Base-by-base conservation (phyloP, 1,140 invertebrate genomes). In the Drosophila pandora region DNA sequence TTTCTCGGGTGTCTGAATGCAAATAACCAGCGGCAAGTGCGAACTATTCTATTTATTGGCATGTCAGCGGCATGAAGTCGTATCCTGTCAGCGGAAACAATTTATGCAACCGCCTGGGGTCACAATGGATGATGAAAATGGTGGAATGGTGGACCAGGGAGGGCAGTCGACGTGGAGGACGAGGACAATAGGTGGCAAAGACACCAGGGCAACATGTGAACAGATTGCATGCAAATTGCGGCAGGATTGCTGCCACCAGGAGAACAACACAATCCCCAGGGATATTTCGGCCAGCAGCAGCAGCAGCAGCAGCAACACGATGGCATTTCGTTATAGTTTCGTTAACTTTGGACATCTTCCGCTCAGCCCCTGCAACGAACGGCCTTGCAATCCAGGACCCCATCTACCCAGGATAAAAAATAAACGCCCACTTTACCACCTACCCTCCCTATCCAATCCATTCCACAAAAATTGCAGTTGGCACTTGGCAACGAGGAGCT, bases 391-490 rank as follows among this genome's bases (percentile, higher is more conserved):
- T 6, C 25, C 5, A 28, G 25, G 5, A 28, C 5, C 5, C 25
- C 5, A 28, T 28, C 25, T 10, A 8, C 32, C 9, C 32, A 8
- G 2, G 2, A 10, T n/a, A 34, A 34, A 34, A 9, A 32, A 32
- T 2, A 34, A 34, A 5, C 25, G 2, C 25, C 25, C 25, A 28
- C 25, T 28, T 17, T 17, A 17, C 17, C 17, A 17, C 25, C 25
- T 28, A 0, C 25, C 23, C 2, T 25, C 23, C 23, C 39, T n/a
- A 47, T 4, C 6, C 43, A 22, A 30, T 32, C 25, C 23, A n/a
- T 21, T 34, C 50, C 43, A 30, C 55, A 57, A 57, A 57, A 57
- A 57, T 57, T 57, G 55, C 55, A 57, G 39, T 47, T 57, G 43
- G 39, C 55, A 57, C 55, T 57, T 47, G 55, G 25, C 28, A 57